Conservation (phyloP, 92 coral and sea anemone genomes). For the Phenganax marumi region DNA sequence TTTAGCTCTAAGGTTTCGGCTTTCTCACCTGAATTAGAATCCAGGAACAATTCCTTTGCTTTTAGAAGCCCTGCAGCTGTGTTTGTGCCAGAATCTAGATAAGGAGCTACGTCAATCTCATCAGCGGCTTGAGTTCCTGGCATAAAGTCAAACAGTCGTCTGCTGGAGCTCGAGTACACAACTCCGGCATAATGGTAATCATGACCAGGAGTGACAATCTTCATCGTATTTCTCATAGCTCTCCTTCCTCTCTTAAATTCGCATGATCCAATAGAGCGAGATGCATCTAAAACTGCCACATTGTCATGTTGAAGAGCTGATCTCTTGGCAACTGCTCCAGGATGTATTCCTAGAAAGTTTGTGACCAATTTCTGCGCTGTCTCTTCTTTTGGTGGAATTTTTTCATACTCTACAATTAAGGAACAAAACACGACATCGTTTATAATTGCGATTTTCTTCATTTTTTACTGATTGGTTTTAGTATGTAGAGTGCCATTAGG, state of each 20-base stretch:
- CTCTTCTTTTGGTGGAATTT: neutral
- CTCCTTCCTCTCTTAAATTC: neutral
- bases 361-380: neutral
- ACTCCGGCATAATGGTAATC: neutral
- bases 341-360: neutral
- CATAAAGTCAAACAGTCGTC: neutral
- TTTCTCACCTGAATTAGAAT: neutral
- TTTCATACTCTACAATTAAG: neutral
- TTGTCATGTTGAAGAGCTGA: neutral
- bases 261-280: neutral
- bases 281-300: neutral
- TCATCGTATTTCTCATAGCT: neutral
- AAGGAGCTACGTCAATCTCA: neutral
- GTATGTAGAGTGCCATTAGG: too few relatives aligned
- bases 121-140: neutral
- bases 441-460: too few relatives aligned
- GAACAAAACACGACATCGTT: neutral
- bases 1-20: neutral
- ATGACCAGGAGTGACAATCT: neutral
- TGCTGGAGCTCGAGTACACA: neutral
- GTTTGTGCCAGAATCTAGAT: neutral
- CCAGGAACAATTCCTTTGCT: neutral
- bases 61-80: neutral
- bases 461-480: too few relatives aligned
- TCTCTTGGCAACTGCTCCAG: neutral